Evolutionary conservation across 1,140 invertebrate species (phyloP).

Genomic region (Atta texana): DNA sequence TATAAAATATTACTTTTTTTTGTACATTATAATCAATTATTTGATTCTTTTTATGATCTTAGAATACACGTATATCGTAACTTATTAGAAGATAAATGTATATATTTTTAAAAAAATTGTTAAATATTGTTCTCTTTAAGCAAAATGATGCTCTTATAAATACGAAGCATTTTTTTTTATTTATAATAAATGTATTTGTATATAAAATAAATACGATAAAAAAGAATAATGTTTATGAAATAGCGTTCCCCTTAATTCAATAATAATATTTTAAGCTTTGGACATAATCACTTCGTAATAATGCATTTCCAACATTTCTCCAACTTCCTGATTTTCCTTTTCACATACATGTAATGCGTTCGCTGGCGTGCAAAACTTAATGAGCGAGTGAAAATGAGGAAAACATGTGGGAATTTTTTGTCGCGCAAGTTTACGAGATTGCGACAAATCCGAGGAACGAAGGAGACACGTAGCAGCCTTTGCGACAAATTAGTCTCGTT

Average conservation of each 20-base stretch:
- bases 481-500: slow-evolving; percentile 72
- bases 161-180: not conserved
- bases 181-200: not conserved
- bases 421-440: slow-evolving; percentile 35
- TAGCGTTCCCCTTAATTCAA: not conserved
- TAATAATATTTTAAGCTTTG: slow-evolving; percentile 16
- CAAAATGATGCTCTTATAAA: not conserved
- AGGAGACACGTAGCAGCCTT: slow-evolving; percentile 31
- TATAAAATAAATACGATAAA: not conserved
- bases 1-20: slow-evolving; percentile 1
- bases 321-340: slow-evolving; percentile 32
- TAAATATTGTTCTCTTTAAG: not conserved
- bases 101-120: slow-evolving; percentile 6
- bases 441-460: slow-evolving; percentile 49
- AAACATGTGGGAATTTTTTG: slow-evolving; percentile 55
- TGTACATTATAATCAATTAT: not conserved
- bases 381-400: slow-evolving; percentile 50
- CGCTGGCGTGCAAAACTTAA: slow-evolving; percentile 37
- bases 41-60: not conserved
- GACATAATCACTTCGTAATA: not conserved
- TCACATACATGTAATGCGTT: not conserved
- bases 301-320: slow-evolving; percentile 7
- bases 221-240: not conserved
- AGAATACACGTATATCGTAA: not conserved
- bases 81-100: not conserved